Evolutionary conservation across 2,113 vertebrate genomes (phyloP).

Genomic region (Microcebus griseorufus): DNA sequence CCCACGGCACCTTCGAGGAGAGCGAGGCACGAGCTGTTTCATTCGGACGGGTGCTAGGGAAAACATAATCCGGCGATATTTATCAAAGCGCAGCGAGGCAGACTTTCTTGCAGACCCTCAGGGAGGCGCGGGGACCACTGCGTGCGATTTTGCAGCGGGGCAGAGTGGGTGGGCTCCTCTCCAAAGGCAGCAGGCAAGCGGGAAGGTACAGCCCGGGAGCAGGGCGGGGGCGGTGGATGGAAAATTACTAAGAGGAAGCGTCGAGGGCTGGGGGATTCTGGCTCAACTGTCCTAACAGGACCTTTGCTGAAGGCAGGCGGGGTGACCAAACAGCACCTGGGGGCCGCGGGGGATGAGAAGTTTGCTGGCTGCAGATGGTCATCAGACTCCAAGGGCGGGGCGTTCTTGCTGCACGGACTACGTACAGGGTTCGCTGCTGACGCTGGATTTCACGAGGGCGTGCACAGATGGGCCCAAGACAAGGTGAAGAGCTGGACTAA

Average conservation of each 20-base stretch:
- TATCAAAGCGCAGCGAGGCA: neutral
- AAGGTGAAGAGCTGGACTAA: neutral
- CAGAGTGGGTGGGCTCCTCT: too few relatives aligned
- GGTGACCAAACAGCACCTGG: neutral
- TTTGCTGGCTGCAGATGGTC: neutral
- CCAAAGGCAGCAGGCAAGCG: neutral
- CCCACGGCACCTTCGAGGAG: neutral
- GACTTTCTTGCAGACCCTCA: neutral
- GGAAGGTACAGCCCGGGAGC: neutral
- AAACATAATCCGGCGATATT: neutral
- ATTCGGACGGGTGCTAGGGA: neutral
- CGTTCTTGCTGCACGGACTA: neutral
- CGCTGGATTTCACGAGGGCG: neutral
- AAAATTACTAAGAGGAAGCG: neutral
- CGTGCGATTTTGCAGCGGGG: neutral
- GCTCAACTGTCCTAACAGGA: neutral
- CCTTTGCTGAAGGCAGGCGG: neutral
- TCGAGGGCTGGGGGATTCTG: too few relatives aligned
- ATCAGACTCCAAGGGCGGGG: too few relatives aligned
- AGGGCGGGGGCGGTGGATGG: too few relatives aligned
- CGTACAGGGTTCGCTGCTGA: neutral
- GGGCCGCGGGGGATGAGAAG: neutral
- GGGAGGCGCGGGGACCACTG: neutral
- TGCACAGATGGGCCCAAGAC: neutral
- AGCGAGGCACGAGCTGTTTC: too few relatives aligned